A percentile compares a stretch with the other conserved stretches of the same genome.
Evolutionary conservation across 2,797 vertebrate species (phyloP).

Genomic region (Clarias platycephalus): DNA sequence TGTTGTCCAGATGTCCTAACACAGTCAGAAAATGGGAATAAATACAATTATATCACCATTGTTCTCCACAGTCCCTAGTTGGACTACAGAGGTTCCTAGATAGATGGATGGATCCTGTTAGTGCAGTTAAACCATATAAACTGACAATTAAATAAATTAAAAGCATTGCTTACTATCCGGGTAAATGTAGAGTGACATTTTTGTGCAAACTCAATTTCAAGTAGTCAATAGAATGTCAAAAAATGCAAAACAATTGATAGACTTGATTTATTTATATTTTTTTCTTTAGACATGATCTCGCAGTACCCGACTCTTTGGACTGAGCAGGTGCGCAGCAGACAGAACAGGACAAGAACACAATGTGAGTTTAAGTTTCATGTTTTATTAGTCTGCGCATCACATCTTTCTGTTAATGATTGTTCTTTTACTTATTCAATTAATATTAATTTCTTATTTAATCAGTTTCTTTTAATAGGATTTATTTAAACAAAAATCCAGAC

Average conservation of each 20-base stretch:
- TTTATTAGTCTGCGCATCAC: neutral
- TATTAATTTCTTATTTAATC: neutral
- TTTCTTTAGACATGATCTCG: slow-evolving; percentile 83
- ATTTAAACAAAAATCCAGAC: neutral
- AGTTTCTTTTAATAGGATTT: neutral
- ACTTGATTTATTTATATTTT: neutral
- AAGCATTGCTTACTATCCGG: neutral
- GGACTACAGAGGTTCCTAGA: no score
- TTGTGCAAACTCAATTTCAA: neutral
- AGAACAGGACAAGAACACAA: slow-evolving; percentile 89
- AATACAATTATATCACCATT: no score
- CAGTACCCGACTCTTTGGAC: slow-evolving; percentile 94
- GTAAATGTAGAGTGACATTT: neutral
- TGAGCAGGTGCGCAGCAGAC: slow-evolving; percentile 90
- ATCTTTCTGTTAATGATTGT: neutral
- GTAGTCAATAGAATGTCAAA: neutral
- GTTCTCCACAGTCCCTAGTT: no score
- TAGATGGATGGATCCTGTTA: neutral
- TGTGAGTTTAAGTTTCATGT: slow-evolving; percentile 72
- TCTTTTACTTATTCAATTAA: neutral
- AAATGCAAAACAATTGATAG: neutral
- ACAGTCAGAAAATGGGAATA: no score
- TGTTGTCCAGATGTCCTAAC: no score
- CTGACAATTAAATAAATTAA: neutral
- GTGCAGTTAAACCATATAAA: neutral